phyloP scores from a whole-genome alignment of 2,113 vertebrate species.

The Proterorhinus semilunaris region DNA sequence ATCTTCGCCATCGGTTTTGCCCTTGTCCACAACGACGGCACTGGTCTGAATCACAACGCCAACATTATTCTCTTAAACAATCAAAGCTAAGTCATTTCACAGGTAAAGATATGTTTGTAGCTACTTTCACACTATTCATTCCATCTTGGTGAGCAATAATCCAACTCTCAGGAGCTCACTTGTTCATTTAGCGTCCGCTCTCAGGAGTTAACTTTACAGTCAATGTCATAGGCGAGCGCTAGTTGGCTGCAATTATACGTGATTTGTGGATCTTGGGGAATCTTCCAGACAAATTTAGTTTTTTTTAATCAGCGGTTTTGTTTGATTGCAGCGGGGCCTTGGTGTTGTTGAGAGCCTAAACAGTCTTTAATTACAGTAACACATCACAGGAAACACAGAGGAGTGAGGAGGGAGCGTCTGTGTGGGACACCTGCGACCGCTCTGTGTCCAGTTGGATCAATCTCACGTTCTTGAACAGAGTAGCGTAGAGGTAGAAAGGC shows the following conservation, averaged over 20 bases:
- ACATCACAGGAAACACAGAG: conserved; percentile 17
- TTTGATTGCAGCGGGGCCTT: conserved; percentile 32
- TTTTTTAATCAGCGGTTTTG: conserved; percentile 35
- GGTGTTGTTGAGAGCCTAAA: conserved; percentile 29
- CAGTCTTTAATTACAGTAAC: conserved; percentile 55
- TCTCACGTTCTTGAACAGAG: not conserved
- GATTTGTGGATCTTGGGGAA: not conserved
- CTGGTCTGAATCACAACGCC: no score
- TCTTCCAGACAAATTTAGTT: not conserved
- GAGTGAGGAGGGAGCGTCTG: conserved; percentile 1
- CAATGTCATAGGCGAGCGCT: not conserved
- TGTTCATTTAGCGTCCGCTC: no score
- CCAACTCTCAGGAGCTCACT: no score
- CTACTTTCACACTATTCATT: no score
- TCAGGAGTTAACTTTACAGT: no score
- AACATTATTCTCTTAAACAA: no score
- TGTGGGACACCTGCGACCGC: not conserved
- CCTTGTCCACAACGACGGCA: no score
- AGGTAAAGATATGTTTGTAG: no score
- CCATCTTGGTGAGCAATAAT: no score
- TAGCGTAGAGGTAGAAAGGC: not conserved
- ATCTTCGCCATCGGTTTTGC: no score
- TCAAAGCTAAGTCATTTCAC: no score
- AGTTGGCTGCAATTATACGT: not conserved
- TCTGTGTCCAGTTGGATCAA: not conserved